Base-by-base conservation (phyloP, 1,140 invertebrate genomes). In the Drosophila nannoptera region DNA sequence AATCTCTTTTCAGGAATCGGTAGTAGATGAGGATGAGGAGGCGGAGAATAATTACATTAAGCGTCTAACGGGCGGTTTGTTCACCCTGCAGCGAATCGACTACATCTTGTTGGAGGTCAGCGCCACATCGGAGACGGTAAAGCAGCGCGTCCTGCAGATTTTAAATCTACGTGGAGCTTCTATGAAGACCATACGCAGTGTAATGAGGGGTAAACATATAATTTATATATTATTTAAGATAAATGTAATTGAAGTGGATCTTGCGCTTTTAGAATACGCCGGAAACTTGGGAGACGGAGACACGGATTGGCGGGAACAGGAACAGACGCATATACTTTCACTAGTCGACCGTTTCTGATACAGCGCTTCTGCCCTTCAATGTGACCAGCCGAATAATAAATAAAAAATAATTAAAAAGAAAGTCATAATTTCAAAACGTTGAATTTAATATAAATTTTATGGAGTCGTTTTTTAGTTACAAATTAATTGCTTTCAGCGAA, bases 31-130 rank as follows among this genome's bases (percentile, higher is more conserved):
- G 46, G 92, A 93, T 11, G 94, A 95, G 73, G 92, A 94, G 72
- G 95, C 96, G 78, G 96, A 97, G 84, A 94, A 95, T 74, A 93
- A 94, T 69, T 99, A 99, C 90, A 90, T 99, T 42, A 94, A 94
- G 84, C 91, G 97, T 62, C 90, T 99, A 29, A 97, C 98, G 60
- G 95, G 95, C 2, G 98, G 98, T 0, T 91, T 99, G 8, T 99
- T 99, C 88, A 98, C 97, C 0, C 91, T 99, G 38, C 98, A 99
- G 90, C 91, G 98, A 49, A 94, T 99, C 43, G 97, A 99, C 90
- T 97, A 98, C 88, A 96, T 99, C 68, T 95, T 99, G 88, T 90
- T 99, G 52, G 97, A 99, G 91, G 94, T 97, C 31, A 98, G 96
- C 86, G 94, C 94, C 5, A 94, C 94, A 11, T 92, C 93, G 32